A percentile compares a stretch with the other conserved stretches of the same genome.
phyloP scores from a whole-genome alignment of 2,888 invertebrate species.

The Cantharis flavilabris region DNA sequence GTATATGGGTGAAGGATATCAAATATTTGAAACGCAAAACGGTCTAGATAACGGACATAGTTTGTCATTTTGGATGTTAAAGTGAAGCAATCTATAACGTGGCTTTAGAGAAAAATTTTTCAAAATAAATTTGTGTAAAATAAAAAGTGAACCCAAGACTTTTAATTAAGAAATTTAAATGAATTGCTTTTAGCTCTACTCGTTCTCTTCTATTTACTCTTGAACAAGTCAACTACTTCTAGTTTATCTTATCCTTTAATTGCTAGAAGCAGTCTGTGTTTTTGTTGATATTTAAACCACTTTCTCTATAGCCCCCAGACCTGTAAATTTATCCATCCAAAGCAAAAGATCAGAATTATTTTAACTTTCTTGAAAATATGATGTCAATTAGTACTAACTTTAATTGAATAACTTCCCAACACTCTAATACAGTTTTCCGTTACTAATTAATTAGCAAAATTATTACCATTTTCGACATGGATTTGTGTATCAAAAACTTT shows the following conservation, averaged over 20 bases:
- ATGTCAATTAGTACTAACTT: neutral
- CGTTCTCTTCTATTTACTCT: neutral
- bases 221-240: neutral
- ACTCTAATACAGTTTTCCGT: neutral
- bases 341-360: neutral
- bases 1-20: conserved; percentile 5
- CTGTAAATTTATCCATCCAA: neutral
- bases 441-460: neutral
- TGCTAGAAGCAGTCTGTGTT: neutral
- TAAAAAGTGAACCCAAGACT: neutral
- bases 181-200: neutral
- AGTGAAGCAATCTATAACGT: neutral
- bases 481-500: neutral
- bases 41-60: neutral
- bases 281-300: neutral
- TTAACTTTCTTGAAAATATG: neutral
- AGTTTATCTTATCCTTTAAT: neutral
- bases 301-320: neutral
- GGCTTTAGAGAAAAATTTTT: neutral
- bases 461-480: neutral
- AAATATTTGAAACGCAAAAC: conserved; percentile 3
- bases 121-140: neutral
- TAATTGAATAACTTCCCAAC: neutral
- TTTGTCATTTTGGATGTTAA: neutral
- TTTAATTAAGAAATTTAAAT: neutral